A percentile compares a stretch with the other conserved stretches of the same genome.
phyloP scores from a whole-genome alignment of 2,888 invertebrate genomes.

The Ectemnius cavifrons region DNA sequence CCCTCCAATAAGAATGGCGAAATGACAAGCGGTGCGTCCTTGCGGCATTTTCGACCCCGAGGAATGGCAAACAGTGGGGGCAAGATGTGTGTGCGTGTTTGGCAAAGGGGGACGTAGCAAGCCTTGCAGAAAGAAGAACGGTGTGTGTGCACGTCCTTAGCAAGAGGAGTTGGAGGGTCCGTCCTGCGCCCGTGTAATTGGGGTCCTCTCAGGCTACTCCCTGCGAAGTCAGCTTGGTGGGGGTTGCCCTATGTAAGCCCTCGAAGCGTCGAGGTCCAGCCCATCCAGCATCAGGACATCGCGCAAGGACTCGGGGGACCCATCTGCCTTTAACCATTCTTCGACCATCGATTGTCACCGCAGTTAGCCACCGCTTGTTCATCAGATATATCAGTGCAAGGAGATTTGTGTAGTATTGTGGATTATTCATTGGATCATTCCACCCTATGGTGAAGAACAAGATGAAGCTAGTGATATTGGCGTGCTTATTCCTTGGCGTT shows the following conservation, averaged over 20 bases:
- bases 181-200: constrained; percentile 73
- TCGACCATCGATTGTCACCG: constrained; percentile 21
- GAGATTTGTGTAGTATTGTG: neutral
- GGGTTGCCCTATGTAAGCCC: constrained; percentile 78
- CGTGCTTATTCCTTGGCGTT: constrained; percentile 34
- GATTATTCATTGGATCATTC: neutral
- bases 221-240: constrained; percentile 69
- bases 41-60: constrained; percentile 43
- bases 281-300: constrained; percentile 77
- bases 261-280: constrained; percentile 75
- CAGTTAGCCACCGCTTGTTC: neutral
- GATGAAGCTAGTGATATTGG: constrained; percentile 37
- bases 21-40: constrained; percentile 37
- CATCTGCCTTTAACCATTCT: constrained; percentile 27
- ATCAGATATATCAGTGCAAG: too few species aligned
- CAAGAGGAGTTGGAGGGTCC: constrained; percentile 59
- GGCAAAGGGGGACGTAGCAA: neutral
- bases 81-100: neutral
- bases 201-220: constrained; percentile 71
- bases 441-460: neutral
- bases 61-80: constrained; percentile 5
- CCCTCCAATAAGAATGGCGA: constrained; percentile 54
- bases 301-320: constrained; percentile 67
- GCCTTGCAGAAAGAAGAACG: constrained; percentile 24
- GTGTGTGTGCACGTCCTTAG: constrained; percentile 70